A percentile compares a stretch with the other conserved stretches of the same genome.
Evolutionary conservation across 2,888 invertebrate species (phyloP).

Genomic region (Mechanitis messenoides): DNA sequence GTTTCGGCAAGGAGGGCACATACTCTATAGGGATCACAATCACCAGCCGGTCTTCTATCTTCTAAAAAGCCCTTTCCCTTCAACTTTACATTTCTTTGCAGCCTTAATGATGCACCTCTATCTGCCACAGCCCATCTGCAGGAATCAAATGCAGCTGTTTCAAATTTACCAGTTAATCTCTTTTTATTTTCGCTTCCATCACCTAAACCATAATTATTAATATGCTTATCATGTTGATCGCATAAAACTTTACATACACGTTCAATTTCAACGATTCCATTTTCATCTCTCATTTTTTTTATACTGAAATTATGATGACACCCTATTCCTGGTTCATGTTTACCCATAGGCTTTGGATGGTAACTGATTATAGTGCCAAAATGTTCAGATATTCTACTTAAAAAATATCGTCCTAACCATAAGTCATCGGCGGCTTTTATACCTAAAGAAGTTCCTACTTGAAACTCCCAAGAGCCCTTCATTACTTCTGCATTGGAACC

Average conservation of each 20-base stretch:
- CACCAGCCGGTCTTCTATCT: conserved; percentile 93
- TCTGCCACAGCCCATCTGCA: conserved; percentile 93
- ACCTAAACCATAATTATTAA: conserved; percentile 91
- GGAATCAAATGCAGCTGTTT: conserved; percentile 94
- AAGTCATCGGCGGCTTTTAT: conserved; percentile 89
- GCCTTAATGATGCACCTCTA: conserved; percentile 92
- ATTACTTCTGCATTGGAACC: conserved; percentile 99
- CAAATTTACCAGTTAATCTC: conserved; percentile 93
- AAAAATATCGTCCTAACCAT: conserved; percentile 89
- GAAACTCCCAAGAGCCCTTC: conserved; percentile 95
- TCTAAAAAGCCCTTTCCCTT: conserved; percentile 94
- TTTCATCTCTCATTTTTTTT: conserved; percentile 86
- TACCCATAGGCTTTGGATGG: conserved; percentile 85
- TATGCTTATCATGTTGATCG: conserved; percentile 79
- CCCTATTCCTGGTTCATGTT: conserved; percentile 91
- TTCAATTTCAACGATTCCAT: conserved; percentile 86
- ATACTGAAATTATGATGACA: conserved; percentile 95
- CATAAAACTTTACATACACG: conserved; percentile 87
- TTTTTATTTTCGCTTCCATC: conserved; percentile 94
- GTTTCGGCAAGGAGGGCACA: conserved; percentile 69
- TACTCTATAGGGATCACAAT: conserved; percentile 89
- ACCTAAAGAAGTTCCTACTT: conserved; percentile 93
- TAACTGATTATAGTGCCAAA: conserved; percentile 83
- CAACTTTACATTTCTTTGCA: conserved; percentile 91
- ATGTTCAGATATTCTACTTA: conserved; percentile 90